Percentiles rank a stretch among this genome's conserved stretches.
phyloP scores from a whole-genome alignment of 2,113 vertebrate species.

The Ibidorhyncha struthersii region DNA sequence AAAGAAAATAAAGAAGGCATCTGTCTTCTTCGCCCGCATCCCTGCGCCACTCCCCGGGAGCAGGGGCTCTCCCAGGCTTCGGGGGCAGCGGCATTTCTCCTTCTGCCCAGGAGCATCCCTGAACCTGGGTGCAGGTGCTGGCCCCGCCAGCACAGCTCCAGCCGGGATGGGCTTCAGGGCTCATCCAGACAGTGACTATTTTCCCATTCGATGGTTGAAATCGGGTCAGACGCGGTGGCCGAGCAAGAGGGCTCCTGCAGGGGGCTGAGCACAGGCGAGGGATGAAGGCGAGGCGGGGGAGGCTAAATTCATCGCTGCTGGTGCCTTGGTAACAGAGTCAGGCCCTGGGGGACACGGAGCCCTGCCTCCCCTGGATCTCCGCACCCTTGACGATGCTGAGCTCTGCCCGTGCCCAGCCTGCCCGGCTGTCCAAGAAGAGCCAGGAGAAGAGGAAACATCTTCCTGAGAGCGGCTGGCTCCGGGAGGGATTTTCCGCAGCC shows the following conservation, averaged over 20 bases:
- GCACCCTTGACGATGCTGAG: neutral
- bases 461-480: neutral
- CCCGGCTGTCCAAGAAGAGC: neutral
- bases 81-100: neutral
- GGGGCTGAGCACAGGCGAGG: neutral
- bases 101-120: neutral
- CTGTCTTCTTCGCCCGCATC: neutral
- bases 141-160: rapidly evolving
- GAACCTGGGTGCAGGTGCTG: neutral
- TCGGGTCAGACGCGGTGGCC: rapidly evolving
- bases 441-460: neutral
- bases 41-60: neutral
- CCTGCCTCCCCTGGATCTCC: neutral
- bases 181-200: neutral
- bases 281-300: neutral
- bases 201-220: neutral
- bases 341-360: no score
- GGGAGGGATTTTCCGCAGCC: slow-evolving; percentile 20
- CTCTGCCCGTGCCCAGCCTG: neutral
- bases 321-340: neutral
- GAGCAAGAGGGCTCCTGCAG: neutral
- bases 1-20: neutral
- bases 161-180: neutral
- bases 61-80: neutral
- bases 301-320: neutral